These are phyloP conservation scores for Synanthedon vespiformis DNA, from an alignment of 2,888 invertebrate species.

Conservation along the genomic window DNA sequence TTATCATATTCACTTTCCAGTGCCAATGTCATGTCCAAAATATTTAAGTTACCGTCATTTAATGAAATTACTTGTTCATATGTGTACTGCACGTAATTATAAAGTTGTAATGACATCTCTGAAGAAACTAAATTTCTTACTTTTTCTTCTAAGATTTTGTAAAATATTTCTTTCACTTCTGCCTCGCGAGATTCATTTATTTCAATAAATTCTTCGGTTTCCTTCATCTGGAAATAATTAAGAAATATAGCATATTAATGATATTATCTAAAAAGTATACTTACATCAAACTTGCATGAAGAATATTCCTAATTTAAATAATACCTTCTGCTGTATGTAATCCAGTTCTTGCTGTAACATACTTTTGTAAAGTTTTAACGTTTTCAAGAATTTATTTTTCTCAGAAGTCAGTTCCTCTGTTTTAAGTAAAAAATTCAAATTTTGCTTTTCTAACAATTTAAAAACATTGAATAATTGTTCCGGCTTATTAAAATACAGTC, in stretches of 20 bases:
- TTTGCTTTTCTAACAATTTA: conserved; percentile 49
- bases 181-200: conserved; percentile 37
- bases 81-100: conserved; percentile 75
- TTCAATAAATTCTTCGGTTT: conserved; percentile 34
- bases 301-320: not conserved
- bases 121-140: conserved; percentile 70
- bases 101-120: conserved; percentile 69
- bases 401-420: conserved; percentile 50
- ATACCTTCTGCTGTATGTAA: conserved; percentile 46
- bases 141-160: conserved; percentile 41
- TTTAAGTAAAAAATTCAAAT: conserved; percentile 53
- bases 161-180: conserved; percentile 49
- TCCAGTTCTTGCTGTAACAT: conserved; percentile 35
- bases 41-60: conserved; percentile 71
- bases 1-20: conserved; percentile 67
- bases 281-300: not conserved
- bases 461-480: conserved; percentile 44
- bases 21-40: conserved; percentile 71
- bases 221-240: conserved; percentile 31
- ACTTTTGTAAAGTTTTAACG: conserved; percentile 31
- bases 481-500: conserved; percentile 47
- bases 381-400: conserved; percentile 49
- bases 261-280: not conserved
- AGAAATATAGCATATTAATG: not conserved
- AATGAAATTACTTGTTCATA: conserved; percentile 73